Base-by-base conservation (phyloP, 2,113 vertebrate species). In the Corynorhinus townsendii region DNA sequence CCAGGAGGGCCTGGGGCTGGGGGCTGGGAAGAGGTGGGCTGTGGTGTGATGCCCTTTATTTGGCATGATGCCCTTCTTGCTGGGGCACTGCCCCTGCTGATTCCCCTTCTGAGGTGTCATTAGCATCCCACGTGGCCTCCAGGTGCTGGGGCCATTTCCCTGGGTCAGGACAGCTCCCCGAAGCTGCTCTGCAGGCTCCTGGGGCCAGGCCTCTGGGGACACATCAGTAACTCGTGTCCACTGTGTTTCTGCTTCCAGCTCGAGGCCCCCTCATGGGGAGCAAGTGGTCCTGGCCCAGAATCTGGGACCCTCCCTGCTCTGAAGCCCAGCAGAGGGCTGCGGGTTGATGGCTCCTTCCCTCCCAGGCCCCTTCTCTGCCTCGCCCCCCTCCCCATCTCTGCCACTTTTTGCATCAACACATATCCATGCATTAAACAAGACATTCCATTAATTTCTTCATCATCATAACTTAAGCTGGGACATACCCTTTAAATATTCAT, bases 401-500 rank as follows among this genome's bases (percentile, higher is more conserved):
- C 82, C 89, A 96, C 87, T 91, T 93, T 97, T 92, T 96, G 69
- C 95, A 95, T 98, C 98, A 98, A 98, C 97, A 98, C 98, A 98
- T 98, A 98, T 87, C 97, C 98, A 98, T 98, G 98, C 98, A 98
- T 98, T 98, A 98, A 99, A 98, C 98, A 99, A 99, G 98, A 98
- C 98, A 97, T 99, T 98, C 98, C 98, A 99, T 99, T 99, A 99
- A 99, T 98, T 98, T 98, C 98, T 98, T 98, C 98, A 99, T 98
- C 98, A 98, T 98, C 98, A 98, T 98, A 98, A 98, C 98, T 98
- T 98, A 98, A 98, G 98, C 98, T 97, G 98, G 98, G 98, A 98
- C 98, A 98, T 98, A 98, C 98, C 98, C 98, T 99, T 99, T 98
- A 99, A 99, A 99, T 99, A 99, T 98, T 99, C 98, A 99, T 99